Evolutionary conservation across 2,797 vertebrate genomes (phyloP), one percentile per base, ranked within the genome.

Genomic region (Rousettus madagascariensis): DNA sequence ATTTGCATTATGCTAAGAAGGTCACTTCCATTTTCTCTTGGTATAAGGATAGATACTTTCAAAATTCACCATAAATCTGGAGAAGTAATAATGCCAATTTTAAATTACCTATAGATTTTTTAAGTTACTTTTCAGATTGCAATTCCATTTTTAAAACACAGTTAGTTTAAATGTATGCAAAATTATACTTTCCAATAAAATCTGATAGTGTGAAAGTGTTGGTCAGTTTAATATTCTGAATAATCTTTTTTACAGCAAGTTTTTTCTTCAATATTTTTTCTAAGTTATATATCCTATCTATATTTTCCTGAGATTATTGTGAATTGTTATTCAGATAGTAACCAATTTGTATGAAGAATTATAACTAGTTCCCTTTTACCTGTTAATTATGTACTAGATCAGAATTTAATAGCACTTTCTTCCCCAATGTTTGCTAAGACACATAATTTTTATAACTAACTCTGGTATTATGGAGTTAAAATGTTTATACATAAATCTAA

Each of bases 151-250:
- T 65, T 87, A 91, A 7, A 78, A 17, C 11, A 78, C 28, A 36
- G 12, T n/a, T 53, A 69, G 51, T 26, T 77, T 87, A 77, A 77
- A 24, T 96, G 20, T 65, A 49, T 71, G 16, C 28, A 91, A 94
- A 96, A 91, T 33, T 43, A 78, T 53, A 55, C 38, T 51, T 90
- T 55, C 63, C 91, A 83, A 66, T 80, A 83, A 94, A 86, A 87
- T 78, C n/a, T 66, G n/a, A 59, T 15, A 12, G 1, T 72, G 24
- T n/a, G 16, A n/a, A 83, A 66, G 28, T 72, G 59, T 43, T 61
- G 17, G 57, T 77, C 41, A 83, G 3, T 55, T 86, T 57, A 83
- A 53, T 77, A 71, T 61, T 59, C 66, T 16, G 12, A 66, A 36
- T 16, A 71, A 66, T 28, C 46, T 24, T 15, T 61, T 15, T 61